Percentiles rank a stretch among this genome's conserved stretches.
Evolutionary conservation across 2,797 vertebrate species (phyloP).

Genomic region (Sebastes nivosus): DNA sequence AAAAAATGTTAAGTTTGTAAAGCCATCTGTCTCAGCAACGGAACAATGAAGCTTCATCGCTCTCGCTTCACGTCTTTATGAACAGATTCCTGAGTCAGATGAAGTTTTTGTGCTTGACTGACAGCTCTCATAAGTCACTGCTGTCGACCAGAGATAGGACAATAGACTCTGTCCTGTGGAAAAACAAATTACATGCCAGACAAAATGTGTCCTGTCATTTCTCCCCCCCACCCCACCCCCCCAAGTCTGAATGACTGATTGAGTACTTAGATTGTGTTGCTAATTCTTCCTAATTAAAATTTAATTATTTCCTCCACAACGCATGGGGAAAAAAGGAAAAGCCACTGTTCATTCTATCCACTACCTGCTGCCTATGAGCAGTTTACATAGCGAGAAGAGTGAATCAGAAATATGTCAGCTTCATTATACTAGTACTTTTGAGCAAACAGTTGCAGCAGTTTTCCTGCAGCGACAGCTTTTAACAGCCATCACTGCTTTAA

Average conservation of each 20-base stretch:
- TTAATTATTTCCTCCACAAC: constrained; percentile 16
- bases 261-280: constrained; percentile 23
- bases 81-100: constrained; percentile 44
- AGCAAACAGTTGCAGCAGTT: neutral
- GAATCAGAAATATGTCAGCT: neutral
- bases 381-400: neutral
- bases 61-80: constrained; percentile 16
- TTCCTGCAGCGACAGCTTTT: neutral
- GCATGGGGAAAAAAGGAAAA: neutral
- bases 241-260: constrained; percentile 35
- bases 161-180: constrained; percentile 26
- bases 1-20: constrained; percentile 22
- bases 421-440: neutral
- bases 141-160: constrained; percentile 58
- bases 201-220: constrained; percentile 45
- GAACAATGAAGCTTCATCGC: constrained; percentile 51
- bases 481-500: neutral
- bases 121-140: constrained; percentile 68
- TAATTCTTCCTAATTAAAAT: constrained; percentile 61
- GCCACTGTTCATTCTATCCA: neutral
- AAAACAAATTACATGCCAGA: constrained; percentile 43
- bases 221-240: neutral
- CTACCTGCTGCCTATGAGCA: neutral
- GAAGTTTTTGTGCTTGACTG: constrained; percentile 61
- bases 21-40: constrained; percentile 42